Base-by-base conservation (phyloP, 2,888 invertebrate genomes). In the Hartigia nigra region DNA sequence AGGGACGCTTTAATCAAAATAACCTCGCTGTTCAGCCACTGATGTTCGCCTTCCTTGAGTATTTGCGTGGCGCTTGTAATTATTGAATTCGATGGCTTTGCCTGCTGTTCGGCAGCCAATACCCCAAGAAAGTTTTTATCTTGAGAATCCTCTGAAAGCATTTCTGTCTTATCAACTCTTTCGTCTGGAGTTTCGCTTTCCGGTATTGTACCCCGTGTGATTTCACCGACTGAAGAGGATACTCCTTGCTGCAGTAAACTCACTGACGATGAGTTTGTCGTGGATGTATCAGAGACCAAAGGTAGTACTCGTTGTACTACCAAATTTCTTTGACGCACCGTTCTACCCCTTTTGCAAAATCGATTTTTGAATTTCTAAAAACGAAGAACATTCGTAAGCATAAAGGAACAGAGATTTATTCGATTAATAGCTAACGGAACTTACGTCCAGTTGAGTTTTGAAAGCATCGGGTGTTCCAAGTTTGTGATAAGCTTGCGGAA, bases 291-390 rank as follows among this genome's bases (percentile, higher is more conserved):
- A 1, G 96, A 95, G 85, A 96, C 93, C 74, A 95, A 90, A 31
- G 96, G 95, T 84, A 96, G 92, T 87, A 95, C 93, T 11, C 97
- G 92, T 91, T 96, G 96, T 32, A 97, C 96, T 1, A 97, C 95
- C 5, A 96, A 95, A 87, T 95, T 95, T 85, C 94, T 93, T 70
- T 93, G 91, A 12, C 91, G 87, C 4, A 92, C 88, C 4, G 90
- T 90, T 72, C 92, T 90, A 31, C 92, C 90, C 78, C 90, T 85
- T 85, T 92, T 92, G 80, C 91, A 91, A 84, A 92, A 93, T 31
- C 92, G 91, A 23, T 92, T 92, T 79, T 91, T 90, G 78, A 92
- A 92, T 88, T 92, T 92, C 92, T 92, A 81, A 1, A 55, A 55
- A 55, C 55, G 9, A 55, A 23, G 23, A 23, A 9, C 9, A 55